Conservation (phyloP, 2,797 vertebrate species). For the Furcifer pardalis region DNA sequence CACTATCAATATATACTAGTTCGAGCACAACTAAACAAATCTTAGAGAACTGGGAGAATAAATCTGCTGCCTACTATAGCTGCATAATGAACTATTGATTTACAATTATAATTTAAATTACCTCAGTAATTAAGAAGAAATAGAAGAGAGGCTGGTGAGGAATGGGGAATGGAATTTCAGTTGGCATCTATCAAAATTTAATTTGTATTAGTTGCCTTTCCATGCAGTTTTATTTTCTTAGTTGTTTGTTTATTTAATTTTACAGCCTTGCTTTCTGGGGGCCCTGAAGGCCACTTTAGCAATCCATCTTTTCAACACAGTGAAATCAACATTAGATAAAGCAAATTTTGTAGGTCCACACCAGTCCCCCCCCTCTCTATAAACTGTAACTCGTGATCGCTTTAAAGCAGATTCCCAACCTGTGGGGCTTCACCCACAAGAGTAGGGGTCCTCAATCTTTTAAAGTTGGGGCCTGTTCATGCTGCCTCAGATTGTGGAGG, state of each 20-base stretch:
- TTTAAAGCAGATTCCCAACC: no score
- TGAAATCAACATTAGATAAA: neutral
- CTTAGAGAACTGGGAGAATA: constrained; percentile 50
- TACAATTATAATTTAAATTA: constrained; percentile 63
- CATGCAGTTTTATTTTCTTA: neutral
- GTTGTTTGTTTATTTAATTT: no score
- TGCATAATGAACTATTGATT: constrained; percentile 65
- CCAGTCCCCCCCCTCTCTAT: neutral
- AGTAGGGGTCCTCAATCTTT: no score
- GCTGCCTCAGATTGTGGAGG: no score
- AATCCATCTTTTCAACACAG: neutral
- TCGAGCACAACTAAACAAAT: constrained; percentile 36
- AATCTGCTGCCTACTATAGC: constrained; percentile 32
- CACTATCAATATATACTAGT: constrained; percentile 20
- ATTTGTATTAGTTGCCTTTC: constrained; percentile 29
- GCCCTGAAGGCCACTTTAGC: neutral
- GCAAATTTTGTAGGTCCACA: no score
- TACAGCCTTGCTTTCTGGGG: constrained; percentile 35
- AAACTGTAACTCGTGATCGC: neutral
- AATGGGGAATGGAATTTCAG: constrained; percentile 20
- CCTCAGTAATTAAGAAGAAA: constrained; percentile 58
- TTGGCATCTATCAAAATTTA: constrained; percentile 33
- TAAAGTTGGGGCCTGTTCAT: no score
- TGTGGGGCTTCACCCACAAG: no score
- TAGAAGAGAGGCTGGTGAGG: constrained; percentile 42